These are phyloP conservation scores for Tupiocoris notatus DNA, from an alignment of 2,888 invertebrate species.

Conservation along the genomic window DNA sequence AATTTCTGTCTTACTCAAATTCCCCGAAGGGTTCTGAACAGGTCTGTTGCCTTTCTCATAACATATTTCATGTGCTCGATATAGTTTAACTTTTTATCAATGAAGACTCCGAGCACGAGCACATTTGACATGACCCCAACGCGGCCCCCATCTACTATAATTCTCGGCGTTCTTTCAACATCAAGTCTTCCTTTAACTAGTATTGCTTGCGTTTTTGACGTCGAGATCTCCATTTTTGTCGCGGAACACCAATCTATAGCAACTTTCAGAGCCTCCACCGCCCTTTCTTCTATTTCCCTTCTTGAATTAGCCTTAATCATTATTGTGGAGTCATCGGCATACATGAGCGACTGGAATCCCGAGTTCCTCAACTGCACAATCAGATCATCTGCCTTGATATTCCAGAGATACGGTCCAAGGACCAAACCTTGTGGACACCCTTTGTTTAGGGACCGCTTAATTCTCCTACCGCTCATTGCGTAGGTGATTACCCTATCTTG, in stretches of 20 bases:
- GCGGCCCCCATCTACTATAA: not conserved
- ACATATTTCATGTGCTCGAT: not conserved
- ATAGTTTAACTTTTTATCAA: not conserved
- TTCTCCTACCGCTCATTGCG: no score
- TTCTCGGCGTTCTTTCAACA: not conserved
- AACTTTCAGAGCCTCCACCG: not conserved
- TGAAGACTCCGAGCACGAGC: not conserved
- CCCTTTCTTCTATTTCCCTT: not conserved
- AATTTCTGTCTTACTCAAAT: not conserved
- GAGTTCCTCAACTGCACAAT: not conserved
- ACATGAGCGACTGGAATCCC: not conserved
- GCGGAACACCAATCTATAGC: not conserved
- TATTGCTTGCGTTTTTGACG: not conserved
- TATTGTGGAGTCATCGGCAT: not conserved
- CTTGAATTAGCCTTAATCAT: not conserved
- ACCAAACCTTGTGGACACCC: slow-evolving; percentile 6
- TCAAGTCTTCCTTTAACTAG: not conserved
- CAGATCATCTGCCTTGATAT: not conserved
- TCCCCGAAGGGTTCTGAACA: not conserved
- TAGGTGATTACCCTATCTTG: no score
- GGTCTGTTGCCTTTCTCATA: not conserved
- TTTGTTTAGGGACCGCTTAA: no score
- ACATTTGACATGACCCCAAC: not conserved
- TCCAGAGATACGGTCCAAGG: slow-evolving; percentile 4
- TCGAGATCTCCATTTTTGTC: not conserved